Evolutionary conservation across 2,888 invertebrate species (phyloP).

Genomic region (Agriopis leucophaearia): DNA sequence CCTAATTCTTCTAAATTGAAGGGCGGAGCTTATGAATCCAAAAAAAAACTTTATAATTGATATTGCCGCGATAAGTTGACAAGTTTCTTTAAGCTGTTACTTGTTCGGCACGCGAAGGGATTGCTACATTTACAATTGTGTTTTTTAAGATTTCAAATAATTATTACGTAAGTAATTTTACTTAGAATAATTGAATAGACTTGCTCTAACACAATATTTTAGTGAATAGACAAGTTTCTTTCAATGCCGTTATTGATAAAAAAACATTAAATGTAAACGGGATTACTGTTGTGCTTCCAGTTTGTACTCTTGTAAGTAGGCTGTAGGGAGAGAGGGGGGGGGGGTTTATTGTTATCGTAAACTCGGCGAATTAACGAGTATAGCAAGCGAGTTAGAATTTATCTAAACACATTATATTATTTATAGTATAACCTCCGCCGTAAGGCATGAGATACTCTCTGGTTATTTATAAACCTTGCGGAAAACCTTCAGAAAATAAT

Average conservation of each 20-base stretch:
- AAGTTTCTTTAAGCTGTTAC: conserved; percentile 35
- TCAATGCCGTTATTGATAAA: background rate
- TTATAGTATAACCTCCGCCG: background rate
- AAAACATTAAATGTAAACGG: background rate
- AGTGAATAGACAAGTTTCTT: background rate
- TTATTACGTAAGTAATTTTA: background rate
- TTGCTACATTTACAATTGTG: conserved; percentile 14
- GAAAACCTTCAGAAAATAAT: too few species aligned
- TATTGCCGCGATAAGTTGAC: conserved; percentile 43
- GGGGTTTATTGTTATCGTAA: conserved; percentile 38
- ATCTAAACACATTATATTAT: background rate
- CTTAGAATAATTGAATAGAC: background rate
- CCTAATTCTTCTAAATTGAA: conserved; percentile 47
- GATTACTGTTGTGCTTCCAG: background rate
- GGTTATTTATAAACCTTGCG: background rate
- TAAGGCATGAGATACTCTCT: background rate
- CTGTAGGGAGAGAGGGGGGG: background rate
- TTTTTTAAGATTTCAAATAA: conserved; percentile 3
- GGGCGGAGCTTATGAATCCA: conserved; percentile 44
- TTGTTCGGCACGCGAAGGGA: conserved; percentile 29
- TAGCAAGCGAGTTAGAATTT: conserved; percentile 6
- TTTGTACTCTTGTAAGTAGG: background rate
- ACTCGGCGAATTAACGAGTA: conserved; percentile 35
- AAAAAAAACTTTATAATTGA: conserved; percentile 46
- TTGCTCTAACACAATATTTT: background rate